Evolutionary conservation across 2,888 invertebrate genomes (phyloP), one percentile per base, ranked within the genome.

Genomic region (Shargacucullia verbasci): DNA sequence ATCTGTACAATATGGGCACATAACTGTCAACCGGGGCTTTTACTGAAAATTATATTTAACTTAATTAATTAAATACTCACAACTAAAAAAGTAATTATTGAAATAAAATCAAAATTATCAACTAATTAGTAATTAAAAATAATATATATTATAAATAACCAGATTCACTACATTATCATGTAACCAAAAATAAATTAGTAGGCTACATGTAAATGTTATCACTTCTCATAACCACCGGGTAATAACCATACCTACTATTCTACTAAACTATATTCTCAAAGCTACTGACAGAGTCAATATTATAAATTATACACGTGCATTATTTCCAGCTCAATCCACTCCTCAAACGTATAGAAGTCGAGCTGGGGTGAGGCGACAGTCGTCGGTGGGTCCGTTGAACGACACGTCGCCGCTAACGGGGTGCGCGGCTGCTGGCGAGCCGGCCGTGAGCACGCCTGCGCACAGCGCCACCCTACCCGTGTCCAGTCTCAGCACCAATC

Each of bases 311-410:
- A 53, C 57, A 53, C 62, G 11, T 53, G 62, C 35, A 20, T 48
- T 44, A 59, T 73, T 95, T 94, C 52, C 94, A 95, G 95, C 95
- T 53, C 95, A 95, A 90, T 95, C 95, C 20, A 95, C 95, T 45
- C 95, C 95, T 20, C 95, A 94, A 80, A 93, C 95, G 65, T 94
- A 95, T 69, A 93, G 95, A 74, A 94, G 95, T 62, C 91, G 95
- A 50, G 92, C 94, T 44, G 95, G 94, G 12, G 95, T 95, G 50
- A 91, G 95, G 12, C 93, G 95, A 15, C 95, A 95, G 82, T 95
- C 95, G 8, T 95, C 95, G 0, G 95, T 95, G 71, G 95, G 95
- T 2, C 95, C 95, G 0, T 89, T 95, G 72, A 94, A 95, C 73
- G 95, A 95, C 77, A 92, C 92, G 49, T 94, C 93, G 0, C 94